Base-by-base conservation (phyloP, 2,888 invertebrate genomes). In the Tetheella fluctuosa region DNA sequence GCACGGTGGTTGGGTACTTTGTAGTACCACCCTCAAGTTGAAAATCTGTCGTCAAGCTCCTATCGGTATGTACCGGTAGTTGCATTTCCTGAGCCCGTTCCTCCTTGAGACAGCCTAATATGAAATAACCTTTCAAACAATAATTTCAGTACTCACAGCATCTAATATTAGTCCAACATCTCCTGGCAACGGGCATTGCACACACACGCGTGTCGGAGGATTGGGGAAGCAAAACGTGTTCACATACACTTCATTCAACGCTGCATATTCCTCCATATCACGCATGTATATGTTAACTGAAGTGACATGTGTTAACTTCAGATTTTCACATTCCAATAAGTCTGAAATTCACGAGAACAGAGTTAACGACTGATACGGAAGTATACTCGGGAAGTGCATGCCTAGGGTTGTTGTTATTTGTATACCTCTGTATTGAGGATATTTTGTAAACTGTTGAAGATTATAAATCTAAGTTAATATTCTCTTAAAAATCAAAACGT, bases 151-250 rank as follows among this genome's bases (percentile, higher is more conserved):
- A 89, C 92, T 89, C 64, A 97, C 94, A 61, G 96, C 97, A 78
- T 97, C 97, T 76, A 98, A 89, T 63, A 97, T 94, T 58, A 97
- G 94, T 65, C 97, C 97, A 57, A 95, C 95, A 70, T 95, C 94
- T 52, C 86, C 87, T 23, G 96, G 95, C 69, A 97, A 89, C 17
- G 97, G 97, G 74, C 95, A 95, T 82, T 97, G 96, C 23, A 98
- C 96, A 79, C 98, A 98, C 1, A 97, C 97, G 58, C 98, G 94
- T 1, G 96, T 96, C 10, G 98, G 98, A 39, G 98, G 98, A 88
- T 97, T 97, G 52, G 94, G 91, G 86, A 96, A 95, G 73, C 94
- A 94, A 79, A 98, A 96, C 67, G 95, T 94, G 59, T 95, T 94
- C 59, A 94, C 94, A 82, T 99, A 99, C 20, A 96, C 95, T 65